A percentile compares a stretch with the other conserved stretches of the same genome.
Evolutionary conservation across 2,797 vertebrate genomes (phyloP).

Genomic region (Xyrichtys novacula): DNA sequence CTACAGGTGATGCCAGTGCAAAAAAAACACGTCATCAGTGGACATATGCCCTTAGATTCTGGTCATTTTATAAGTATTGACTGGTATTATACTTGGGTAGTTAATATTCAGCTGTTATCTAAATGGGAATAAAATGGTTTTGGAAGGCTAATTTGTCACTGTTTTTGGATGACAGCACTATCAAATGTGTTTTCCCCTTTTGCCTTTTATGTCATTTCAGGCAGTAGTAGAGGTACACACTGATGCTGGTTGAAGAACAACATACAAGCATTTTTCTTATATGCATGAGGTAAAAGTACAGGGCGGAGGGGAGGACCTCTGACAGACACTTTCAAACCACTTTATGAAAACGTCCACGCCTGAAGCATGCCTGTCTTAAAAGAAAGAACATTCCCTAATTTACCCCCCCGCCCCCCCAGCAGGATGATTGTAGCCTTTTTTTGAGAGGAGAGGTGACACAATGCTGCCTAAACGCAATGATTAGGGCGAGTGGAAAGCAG

Average conservation of each 20-base stretch:
- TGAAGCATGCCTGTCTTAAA: constrained; percentile 89
- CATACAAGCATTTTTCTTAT: too few species aligned
- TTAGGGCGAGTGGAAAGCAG: constrained; percentile 94
- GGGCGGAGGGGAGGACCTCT: constrained; percentile 83
- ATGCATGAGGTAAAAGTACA: constrained; percentile 43
- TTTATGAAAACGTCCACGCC: constrained; percentile 87
- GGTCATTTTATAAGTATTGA: too few species aligned
- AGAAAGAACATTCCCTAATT: constrained; percentile 87
- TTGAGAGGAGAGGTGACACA: constrained; percentile 72
- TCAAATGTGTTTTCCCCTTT: too few species aligned
- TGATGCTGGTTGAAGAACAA: not conserved
- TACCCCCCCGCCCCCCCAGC: constrained; percentile 90
- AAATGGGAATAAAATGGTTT: too few species aligned
- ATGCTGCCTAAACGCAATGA: constrained; percentile 93
- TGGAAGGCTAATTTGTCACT: too few species aligned
- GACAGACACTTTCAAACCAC: constrained; percentile 84
- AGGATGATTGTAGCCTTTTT: constrained; percentile 93
- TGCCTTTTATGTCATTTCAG: not conserved
- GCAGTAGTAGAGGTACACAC: not conserved
- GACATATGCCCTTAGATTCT: too few species aligned
- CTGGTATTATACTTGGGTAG: too few species aligned
- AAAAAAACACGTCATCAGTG: too few species aligned
- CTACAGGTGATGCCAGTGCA: too few species aligned
- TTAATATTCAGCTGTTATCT: too few species aligned
- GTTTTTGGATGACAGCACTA: too few species aligned